Evolutionary conservation across 2,113 vertebrate species (phyloP).

Genomic region (Motacilla alba): DNA sequence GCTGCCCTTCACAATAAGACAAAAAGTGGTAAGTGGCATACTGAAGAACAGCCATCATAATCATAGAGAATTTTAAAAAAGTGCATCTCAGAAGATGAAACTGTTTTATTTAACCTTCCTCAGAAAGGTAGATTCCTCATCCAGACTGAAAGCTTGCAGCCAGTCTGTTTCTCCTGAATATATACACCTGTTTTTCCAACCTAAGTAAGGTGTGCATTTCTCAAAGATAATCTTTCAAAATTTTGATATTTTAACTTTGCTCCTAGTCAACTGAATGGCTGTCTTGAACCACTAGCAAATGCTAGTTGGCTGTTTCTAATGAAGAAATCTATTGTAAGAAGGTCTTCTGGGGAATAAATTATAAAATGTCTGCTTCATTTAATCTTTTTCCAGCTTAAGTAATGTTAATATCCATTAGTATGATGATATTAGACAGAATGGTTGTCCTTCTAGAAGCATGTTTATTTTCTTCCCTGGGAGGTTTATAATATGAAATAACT

Average conservation of each 20-base stretch:
- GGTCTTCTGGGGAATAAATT: neutral
- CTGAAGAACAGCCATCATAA: neutral
- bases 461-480: neutral
- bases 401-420: neutral
- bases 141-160: neutral
- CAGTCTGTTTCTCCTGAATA: neutral
- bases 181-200: rapidly evolving
- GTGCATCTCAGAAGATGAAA: neutral
- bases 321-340: neutral
- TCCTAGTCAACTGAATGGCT: neutral
- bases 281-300: neutral
- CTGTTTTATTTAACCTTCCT: neutral
- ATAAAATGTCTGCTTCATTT: neutral
- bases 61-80: neutral
- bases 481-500: neutral
- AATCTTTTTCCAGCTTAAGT: neutral
- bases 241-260: neutral
- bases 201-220: neutral
- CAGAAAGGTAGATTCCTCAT: neutral
- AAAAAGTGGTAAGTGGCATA: neutral
- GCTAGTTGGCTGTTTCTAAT: neutral
- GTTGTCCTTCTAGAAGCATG: neutral
- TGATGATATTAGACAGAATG: neutral
- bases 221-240: neutral
- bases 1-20: neutral